Evolutionary conservation across 2,888 invertebrate species (phyloP).

Genomic region (Polietes domitor): DNA sequence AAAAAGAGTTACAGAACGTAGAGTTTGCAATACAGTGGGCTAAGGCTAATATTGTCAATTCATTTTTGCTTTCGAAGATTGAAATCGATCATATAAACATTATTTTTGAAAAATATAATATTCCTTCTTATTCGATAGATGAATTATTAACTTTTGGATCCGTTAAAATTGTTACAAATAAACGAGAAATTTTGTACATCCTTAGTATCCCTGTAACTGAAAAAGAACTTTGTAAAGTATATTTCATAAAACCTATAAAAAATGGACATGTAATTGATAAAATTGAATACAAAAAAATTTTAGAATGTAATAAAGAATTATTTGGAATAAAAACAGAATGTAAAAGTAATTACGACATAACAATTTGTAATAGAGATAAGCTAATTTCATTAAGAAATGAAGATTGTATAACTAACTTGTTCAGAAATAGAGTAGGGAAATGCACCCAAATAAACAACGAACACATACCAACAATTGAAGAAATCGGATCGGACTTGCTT

Average conservation of each 20-base stretch:
- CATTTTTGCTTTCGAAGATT: slow-evolving; percentile 51
- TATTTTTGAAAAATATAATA: slow-evolving; percentile 54
- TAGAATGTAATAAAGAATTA: no score
- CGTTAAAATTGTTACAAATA: no score
- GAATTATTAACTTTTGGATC: no score
- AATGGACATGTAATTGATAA: no score
- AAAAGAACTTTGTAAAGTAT: no score
- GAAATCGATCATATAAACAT: slow-evolving; percentile 54
- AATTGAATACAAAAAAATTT: no score
- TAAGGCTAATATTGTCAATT: slow-evolving; percentile 59
- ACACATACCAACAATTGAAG: slow-evolving; percentile 38
- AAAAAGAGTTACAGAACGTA: slow-evolving; percentile 60
- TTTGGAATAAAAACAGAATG: no score
- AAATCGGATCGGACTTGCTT: neutral
- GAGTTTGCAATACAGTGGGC: slow-evolving; percentile 64
- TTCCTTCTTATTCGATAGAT: slow-evolving; percentile 6
- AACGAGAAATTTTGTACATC: slow-evolving; percentile 57
- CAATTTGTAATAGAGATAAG: slow-evolving; percentile 56
- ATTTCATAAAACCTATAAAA: no score
- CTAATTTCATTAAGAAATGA: slow-evolving; percentile 57
- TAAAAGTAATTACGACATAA: slow-evolving; percentile 57
- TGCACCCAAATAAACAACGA: slow-evolving; percentile 48
- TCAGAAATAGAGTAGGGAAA: slow-evolving; percentile 55
- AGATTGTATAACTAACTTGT: slow-evolving; percentile 59
- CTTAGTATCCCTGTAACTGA: slow-evolving; percentile 34